Conservation (phyloP, 92 coral and sea anemone species). For the Micromussa lordhowensis region DNA sequence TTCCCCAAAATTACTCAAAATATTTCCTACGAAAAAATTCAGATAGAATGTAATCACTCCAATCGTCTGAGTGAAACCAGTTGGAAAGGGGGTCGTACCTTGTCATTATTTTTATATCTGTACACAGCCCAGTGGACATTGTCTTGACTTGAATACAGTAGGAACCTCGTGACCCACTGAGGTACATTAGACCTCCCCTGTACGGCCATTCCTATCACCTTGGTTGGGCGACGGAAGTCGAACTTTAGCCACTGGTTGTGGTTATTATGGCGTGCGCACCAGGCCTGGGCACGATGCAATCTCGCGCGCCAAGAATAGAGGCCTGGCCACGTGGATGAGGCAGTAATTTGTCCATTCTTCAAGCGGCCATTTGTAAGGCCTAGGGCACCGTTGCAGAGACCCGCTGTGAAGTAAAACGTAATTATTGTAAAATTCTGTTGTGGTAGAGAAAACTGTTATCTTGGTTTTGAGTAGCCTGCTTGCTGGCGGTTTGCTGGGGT, state of each 20-base stretch:
- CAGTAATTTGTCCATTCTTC: slow-evolving; percentile 34
- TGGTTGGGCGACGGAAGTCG: slow-evolving; percentile 33
- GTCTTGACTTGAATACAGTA: slow-evolving; percentile 63
- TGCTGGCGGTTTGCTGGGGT: too few species aligned
- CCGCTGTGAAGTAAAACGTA: not conserved
- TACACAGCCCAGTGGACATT: slow-evolving; percentile 67
- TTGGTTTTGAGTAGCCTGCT: too few species aligned
- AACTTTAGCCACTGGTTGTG: slow-evolving; percentile 72
- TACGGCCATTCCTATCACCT: slow-evolving; percentile 65
- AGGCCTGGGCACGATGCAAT: slow-evolving; percentile 46
- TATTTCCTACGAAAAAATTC: not conserved
- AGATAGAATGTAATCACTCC: too few species aligned
- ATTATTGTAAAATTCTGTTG: not conserved
- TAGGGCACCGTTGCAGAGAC: slow-evolving; percentile 30
- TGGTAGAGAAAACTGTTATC: not conserved
- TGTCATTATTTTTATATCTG: slow-evolving; percentile 52
- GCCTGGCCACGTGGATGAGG: slow-evolving; percentile 37
- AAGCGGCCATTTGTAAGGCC: slow-evolving; percentile 35
- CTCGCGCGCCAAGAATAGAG: slow-evolving; percentile 48
- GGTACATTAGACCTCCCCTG: slow-evolving; percentile 58
- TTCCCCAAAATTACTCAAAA: not conserved
- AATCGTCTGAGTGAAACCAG: not conserved
- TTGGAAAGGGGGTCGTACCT: slow-evolving; percentile 28
- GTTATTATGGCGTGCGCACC: slow-evolving; percentile 69
- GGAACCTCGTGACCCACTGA: slow-evolving; percentile 56